Percentiles rank a stretch among this genome's conserved stretches.
Conservation (phyloP, 2,797 vertebrate species). For the Staurois parvus region DNA sequence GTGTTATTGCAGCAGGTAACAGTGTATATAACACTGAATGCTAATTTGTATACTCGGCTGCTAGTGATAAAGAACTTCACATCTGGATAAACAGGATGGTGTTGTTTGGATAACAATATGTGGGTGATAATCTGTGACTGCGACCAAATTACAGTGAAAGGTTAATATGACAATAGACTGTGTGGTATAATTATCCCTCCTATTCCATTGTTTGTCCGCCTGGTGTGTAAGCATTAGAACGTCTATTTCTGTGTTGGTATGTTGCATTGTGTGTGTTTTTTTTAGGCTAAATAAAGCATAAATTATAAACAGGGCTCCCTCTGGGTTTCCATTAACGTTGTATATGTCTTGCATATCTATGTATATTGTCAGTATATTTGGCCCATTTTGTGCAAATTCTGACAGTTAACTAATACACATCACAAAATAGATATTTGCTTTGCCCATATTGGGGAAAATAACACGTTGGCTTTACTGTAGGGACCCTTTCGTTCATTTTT, state of each 20-base stretch:
- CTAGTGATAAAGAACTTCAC: background rate
- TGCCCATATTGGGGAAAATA: no score
- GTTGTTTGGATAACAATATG: constrained; percentile 31
- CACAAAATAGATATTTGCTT: no score
- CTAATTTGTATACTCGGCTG: background rate
- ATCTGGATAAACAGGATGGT: constrained; percentile 21
- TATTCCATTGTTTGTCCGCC: constrained; percentile 2
- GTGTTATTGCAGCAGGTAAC: background rate
- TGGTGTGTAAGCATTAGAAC: background rate
- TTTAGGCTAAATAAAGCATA: background rate
- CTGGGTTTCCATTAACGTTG: background rate
- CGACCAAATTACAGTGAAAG: constrained; percentile 31
- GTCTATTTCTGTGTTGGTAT: background rate
- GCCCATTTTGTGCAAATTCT: background rate
- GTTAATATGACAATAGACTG: constrained; percentile 35
- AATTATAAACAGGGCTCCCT: background rate
- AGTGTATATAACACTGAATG: constrained; percentile 4
- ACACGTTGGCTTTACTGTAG: no score
- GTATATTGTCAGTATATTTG: background rate
- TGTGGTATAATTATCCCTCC: constrained; percentile 18
- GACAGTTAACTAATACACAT: no score
- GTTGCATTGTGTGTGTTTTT: background rate
- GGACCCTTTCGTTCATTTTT: no score
- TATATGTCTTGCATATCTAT: background rate
- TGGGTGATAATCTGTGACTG: constrained; percentile 19